Conservation (phyloP, 2,113 vertebrate species). For the Campylomormyrus numenius region DNA sequence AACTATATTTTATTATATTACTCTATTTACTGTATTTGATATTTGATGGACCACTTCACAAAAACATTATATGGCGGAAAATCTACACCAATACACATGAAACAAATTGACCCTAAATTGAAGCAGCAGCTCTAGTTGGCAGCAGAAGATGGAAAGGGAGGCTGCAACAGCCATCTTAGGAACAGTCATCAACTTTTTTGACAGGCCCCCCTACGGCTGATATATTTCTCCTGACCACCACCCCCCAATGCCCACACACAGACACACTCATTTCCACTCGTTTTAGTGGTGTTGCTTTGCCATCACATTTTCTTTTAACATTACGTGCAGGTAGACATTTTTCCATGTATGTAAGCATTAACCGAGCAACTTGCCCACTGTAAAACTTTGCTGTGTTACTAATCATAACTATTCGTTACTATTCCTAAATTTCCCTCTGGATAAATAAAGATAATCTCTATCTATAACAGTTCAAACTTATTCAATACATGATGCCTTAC, state of each 20-base stretch:
- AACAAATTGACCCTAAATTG: neutral
- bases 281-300: neutral
- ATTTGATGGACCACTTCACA: neutral
- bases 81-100: too few relatives aligned
- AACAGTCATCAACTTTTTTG: neutral
- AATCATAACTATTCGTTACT: neutral
- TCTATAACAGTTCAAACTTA: neutral
- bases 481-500: neutral
- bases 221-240: neutral
- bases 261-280: neutral
- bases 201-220: neutral
- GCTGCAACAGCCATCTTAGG: neutral
- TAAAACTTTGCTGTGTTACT: neutral
- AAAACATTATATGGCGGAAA: too few relatives aligned
- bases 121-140: neutral
- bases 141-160: neutral
- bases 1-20: neutral
- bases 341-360: neutral
- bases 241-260: neutral
- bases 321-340: too few relatives aligned
- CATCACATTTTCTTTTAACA: neutral
- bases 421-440: too few relatives aligned
- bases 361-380: neutral
- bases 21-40: neutral
- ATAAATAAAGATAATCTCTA: too few relatives aligned